Evolutionary conservation across 1,140 invertebrate genomes (phyloP), one percentile per base, ranked within the genome.

Genomic region (Magallana gigas): DNA sequence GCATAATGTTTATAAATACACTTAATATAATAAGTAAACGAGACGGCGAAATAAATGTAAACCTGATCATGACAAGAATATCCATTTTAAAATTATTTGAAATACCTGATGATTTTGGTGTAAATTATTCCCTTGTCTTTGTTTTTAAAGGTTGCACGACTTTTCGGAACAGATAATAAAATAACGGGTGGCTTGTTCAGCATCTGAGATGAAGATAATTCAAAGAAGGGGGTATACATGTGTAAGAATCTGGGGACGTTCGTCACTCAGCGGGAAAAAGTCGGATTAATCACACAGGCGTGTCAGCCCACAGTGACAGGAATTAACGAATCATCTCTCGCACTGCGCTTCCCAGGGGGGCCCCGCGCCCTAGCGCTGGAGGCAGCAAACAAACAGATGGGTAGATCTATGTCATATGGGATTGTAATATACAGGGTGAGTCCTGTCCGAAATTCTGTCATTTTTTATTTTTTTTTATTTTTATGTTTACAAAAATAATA

Each of bases 261-360:
- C 23, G 8, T 29, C 8, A 76, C 68, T 23, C 68, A 76, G 68
- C 68, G 23, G 68, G 68, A 29, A 29, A 48, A 29, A 12, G 68
- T 8, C 23, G 23, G 68, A 29, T 76, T 36, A 76, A 76, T 76
- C 48, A 76, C 23, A 76, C 68, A 76, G 68, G 29, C 68, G 68
- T 76, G 68, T 76, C 68, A 76, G 36, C 36, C 68, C 23, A 76
- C 68, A 76, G 68, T 76, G 68, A 76, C 68, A 76, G 8, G 68
- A 76, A 76, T 76, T 76, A 76, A 76, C 68, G 29, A 29, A 76
- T 76, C 12, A 36, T 76, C 23, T 8, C 12, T 9, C 68, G 68
- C 23, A 23, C 68, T 76, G 68, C 18, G 23, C 68, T 9, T 76
- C 68, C 68, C 68, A 76, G 29, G 68, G 68, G 68, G 68, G 23